Percentiles rank a stretch among this genome's conserved stretches.
phyloP scores from a whole-genome alignment of 2,113 vertebrate species.

The Ptilorrhoa leucosticta region DNA sequence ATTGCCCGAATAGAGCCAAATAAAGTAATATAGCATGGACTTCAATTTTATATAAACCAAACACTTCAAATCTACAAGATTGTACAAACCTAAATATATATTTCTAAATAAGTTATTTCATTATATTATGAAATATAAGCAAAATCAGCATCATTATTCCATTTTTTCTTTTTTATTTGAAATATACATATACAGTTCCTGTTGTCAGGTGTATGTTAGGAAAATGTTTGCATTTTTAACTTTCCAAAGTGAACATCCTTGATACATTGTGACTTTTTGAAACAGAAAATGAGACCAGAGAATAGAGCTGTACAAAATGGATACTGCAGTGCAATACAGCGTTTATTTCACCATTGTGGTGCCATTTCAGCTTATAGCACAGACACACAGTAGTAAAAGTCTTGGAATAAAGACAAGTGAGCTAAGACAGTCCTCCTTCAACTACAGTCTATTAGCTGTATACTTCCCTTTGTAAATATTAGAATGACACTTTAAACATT shows the following conservation, averaged over 20 bases:
- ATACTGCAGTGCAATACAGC: background rate
- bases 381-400: background rate
- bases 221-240: background rate
- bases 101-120: background rate
- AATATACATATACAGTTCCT: background rate
- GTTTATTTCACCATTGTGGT: background rate
- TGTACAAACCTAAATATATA: background rate
- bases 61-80: background rate
- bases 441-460: background rate
- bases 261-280: background rate
- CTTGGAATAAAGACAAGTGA: background rate
- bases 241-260: background rate
- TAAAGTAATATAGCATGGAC: background rate
- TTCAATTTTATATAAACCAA: background rate
- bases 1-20: background rate
- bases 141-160: rapidly evolving
- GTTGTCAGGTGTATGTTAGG: background rate
- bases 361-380: background rate
- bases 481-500: background rate
- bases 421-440: background rate
- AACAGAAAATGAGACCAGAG: background rate
- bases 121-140: background rate
- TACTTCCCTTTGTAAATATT: background rate
- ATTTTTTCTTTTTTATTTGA: background rate
- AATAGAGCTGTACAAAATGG: background rate